Evolutionary conservation across 2,113 vertebrate genomes (phyloP), one percentile per base, ranked within the genome.

Genomic region (Himantopus leucocephalus): DNA sequence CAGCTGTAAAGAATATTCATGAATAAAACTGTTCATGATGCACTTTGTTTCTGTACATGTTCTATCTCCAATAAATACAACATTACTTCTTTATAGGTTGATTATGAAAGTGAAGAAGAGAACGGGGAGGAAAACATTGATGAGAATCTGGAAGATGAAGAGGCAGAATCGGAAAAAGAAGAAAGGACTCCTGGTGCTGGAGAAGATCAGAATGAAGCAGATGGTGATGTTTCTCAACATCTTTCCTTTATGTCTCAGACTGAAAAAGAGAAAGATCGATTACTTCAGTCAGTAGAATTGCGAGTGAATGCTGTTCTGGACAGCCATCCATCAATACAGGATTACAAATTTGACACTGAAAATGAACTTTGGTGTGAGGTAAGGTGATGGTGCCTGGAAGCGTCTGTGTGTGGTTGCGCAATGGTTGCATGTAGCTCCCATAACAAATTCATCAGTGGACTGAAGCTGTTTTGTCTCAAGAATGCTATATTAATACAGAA

Each of bases 61-160:
- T 74, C 66, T 96, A 78, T 24, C 63, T 88, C 52, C 41, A 26
- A 41, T 85, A 62, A 94, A 47, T 26, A 56, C 17, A 37, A 18
- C 4, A 1, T 68, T 9, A 1, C 73, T 73, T 88, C 72, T 84
- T 43, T 32, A 11, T 93, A 99, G 99, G 98, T 99, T 12, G 99
- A 99, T 97, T 99, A 99, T 66, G 99, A 99, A 71, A 99, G 99
- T 0, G 99, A 99, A 78, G 99, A 99, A 23, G 99, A 98, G 21
- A 98, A 94, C 2, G 43, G 23, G 8, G 96, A 97, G 34, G 97
- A 92, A 15, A 45, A 96, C 0, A 7, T 55, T 1, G 95, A 96
- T 0, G 97, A 98, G 43, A 96, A 89, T 9, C 19, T 43, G 2
- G 97, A 96, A 15, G 97, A 95, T 34, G 97, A 97, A 41, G 97